Evolutionary conservation across 1,140 invertebrate species (phyloP).

Genomic region (Brachionus rotundiformis): DNA sequence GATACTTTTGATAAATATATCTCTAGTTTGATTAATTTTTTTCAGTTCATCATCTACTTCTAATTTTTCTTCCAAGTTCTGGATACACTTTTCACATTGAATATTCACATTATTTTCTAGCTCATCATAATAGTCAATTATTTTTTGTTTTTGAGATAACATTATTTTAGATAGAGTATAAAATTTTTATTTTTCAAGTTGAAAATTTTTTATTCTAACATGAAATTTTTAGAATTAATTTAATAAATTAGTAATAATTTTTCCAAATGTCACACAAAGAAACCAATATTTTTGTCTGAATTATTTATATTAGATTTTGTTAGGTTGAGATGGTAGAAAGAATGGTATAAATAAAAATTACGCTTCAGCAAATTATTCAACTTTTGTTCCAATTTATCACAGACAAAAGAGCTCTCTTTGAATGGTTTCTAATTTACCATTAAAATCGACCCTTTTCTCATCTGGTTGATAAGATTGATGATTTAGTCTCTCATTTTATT

Average conservation of each 20-base stretch:
- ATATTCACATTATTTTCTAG: background rate
- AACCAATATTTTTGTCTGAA: background rate
- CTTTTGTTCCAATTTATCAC: too few relatives aligned
- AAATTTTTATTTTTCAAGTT: background rate
- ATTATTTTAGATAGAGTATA: background rate
- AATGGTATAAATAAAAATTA: too few relatives aligned
- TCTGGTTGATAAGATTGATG: too few relatives aligned
- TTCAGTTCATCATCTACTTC: background rate
- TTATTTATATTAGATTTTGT: too few relatives aligned
- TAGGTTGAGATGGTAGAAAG: too few relatives aligned
- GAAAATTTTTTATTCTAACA: background rate
- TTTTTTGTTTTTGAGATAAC: background rate
- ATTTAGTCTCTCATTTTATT: too few relatives aligned
- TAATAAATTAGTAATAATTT: background rate
- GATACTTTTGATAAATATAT: background rate
- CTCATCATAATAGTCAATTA: conserved; percentile 13
- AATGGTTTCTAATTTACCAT: too few relatives aligned
- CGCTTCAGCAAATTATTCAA: too few relatives aligned
- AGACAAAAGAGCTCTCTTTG: too few relatives aligned
- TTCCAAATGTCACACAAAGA: background rate
- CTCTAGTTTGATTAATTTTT: background rate
- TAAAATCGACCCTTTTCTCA: too few relatives aligned
- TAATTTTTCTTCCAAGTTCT: background rate
- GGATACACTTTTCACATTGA: background rate
- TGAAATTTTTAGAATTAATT: background rate